These are phyloP conservation scores for Pitangus sulphuratus DNA, from an alignment of 2,797 vertebrate species.

Conservation along the genomic window DNA sequence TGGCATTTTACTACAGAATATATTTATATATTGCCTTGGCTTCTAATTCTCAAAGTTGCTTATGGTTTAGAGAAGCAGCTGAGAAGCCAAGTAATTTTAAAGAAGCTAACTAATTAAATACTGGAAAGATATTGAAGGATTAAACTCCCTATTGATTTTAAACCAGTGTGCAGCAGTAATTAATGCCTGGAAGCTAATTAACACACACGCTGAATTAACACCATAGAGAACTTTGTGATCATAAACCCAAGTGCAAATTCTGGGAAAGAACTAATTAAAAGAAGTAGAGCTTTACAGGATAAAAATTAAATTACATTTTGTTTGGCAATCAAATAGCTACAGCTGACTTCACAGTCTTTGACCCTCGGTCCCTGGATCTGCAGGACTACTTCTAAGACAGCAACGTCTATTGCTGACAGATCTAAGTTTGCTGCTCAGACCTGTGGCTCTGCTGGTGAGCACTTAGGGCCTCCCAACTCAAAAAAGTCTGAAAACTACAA, in stretches of 20 bases:
- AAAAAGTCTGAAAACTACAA: neutral
- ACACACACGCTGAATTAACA: neutral
- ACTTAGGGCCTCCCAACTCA: neutral
- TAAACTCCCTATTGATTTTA: neutral
- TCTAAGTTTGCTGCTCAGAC: neutral
- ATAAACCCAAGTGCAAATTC: neutral
- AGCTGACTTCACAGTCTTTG: neutral
- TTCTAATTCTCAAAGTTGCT: neutral
- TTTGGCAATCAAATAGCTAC: neutral
- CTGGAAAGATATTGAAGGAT: neutral
- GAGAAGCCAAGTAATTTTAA: neutral
- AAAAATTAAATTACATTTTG: neutral
- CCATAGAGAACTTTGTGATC: neutral
- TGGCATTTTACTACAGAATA: neutral
- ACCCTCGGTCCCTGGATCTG: neutral
- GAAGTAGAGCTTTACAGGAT: neutral
- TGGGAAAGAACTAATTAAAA: neutral
- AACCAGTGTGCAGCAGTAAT: neutral
- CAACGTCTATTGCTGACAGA: neutral
- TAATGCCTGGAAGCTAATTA: neutral
- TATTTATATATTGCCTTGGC: neutral
- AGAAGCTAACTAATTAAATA: neutral
- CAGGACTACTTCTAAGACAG: neutral
- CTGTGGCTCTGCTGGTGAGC: neutral
- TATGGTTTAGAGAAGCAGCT: neutral